These are phyloP conservation scores for Oncorhynchus clarkii DNA, from an alignment of 2,113 vertebrate species.

Conservation along the genomic window DNA sequence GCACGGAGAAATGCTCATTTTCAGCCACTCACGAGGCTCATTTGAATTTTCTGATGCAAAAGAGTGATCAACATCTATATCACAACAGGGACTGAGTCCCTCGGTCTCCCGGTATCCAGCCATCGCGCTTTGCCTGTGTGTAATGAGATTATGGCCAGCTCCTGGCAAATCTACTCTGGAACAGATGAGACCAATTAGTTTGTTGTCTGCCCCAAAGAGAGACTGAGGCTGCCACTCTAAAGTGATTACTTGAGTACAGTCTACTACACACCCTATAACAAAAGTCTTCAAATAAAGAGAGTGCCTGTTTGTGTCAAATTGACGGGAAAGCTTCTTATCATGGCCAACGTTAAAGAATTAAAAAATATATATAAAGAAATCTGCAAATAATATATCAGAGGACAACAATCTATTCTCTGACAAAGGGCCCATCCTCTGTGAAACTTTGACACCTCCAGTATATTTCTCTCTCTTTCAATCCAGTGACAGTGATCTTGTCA, in stretches of 20 bases:
- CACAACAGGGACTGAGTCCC: slow-evolving; percentile 26
- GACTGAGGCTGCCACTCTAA: slow-evolving; percentile 52
- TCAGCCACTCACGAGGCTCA: no score
- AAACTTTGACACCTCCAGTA: neutral
- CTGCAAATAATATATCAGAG: neutral
- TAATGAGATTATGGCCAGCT: slow-evolving; percentile 72
- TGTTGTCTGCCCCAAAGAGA: slow-evolving; percentile 63
- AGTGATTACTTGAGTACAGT: slow-evolving; percentile 52
- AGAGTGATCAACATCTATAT: no score
- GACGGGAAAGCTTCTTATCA: slow-evolving; percentile 32
- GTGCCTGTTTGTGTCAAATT: slow-evolving; percentile 37
- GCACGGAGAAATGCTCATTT: no score
- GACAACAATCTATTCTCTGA: neutral
- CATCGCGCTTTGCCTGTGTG: slow-evolving; percentile 36
- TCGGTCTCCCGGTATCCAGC: slow-evolving; percentile 23
- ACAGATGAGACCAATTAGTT: slow-evolving; percentile 74
- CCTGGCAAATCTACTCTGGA: slow-evolving; percentile 66
- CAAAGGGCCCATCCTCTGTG: neutral
- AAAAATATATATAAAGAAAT: neutral
- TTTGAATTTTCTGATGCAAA: no score
- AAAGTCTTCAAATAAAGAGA: slow-evolving; percentile 25
- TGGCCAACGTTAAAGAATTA: slow-evolving; percentile 31
- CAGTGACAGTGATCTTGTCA: neutral
- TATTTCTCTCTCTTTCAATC: neutral
- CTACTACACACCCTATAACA: slow-evolving; percentile 35